A percentile compares a stretch with the other conserved stretches of the same genome.
phyloP scores from a whole-genome alignment of 2,888 invertebrate genomes.

The Gryllus longicercus region DNA sequence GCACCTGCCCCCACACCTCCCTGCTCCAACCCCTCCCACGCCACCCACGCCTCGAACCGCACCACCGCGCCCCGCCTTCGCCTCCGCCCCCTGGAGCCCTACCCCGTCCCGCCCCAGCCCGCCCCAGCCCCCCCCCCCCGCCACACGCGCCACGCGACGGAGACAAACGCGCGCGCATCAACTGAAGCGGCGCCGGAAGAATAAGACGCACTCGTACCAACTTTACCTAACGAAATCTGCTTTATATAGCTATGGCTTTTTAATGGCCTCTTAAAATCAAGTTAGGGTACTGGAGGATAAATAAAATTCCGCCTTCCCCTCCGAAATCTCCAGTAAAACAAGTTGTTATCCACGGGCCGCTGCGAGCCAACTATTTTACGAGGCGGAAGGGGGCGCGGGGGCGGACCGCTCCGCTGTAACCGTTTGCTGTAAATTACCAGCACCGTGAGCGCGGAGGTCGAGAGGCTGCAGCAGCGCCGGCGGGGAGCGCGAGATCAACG shows the following conservation, averaged over 20 bases:
- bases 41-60: too few species aligned
- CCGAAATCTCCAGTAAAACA: slow-evolving; percentile 17
- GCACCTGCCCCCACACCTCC: too few species aligned
- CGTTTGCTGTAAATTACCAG: slow-evolving; percentile 2
- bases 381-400: background rate
- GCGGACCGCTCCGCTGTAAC: background rate
- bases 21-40: too few species aligned
- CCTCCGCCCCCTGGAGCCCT: too few species aligned
- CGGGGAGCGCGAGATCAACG: too few species aligned
- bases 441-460: background rate
- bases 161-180: too few species aligned
- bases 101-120: too few species aligned
- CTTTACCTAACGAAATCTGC: slow-evolving; percentile 7
- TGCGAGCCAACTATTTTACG: background rate
- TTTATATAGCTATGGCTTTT: slow-evolving; percentile 17
- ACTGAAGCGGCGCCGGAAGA: background rate
- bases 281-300: slow-evolving; percentile 1
- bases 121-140: too few species aligned
- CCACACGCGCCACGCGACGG: too few species aligned
- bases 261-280: slow-evolving; percentile 17
- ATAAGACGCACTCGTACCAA: slow-evolving; percentile 9
- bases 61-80: too few species aligned
- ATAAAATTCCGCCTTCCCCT: slow-evolving; percentile 8
- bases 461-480: too few species aligned
- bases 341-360: slow-evolving; percentile 6